Evolutionary conservation across 2,888 invertebrate genomes (phyloP).

Genomic region (Trachelus tabidus): DNA sequence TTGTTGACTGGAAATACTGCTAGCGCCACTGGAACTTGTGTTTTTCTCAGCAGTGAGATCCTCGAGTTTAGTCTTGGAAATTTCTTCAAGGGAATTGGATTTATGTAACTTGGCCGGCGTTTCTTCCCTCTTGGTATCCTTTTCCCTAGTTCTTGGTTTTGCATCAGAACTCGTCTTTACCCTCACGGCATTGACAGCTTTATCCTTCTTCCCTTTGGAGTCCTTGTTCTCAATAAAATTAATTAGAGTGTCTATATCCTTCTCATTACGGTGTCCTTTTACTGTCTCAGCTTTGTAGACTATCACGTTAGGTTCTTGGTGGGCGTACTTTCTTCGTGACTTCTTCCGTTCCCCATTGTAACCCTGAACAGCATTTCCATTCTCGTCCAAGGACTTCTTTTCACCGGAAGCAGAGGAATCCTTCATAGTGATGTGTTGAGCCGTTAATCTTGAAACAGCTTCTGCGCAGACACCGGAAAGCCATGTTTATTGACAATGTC

Average conservation of each 20-base stretch:
- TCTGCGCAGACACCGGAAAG: conserved; percentile 21
- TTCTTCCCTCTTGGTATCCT: conserved; percentile 61
- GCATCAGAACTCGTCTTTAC: conserved; percentile 60
- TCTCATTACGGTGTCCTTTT: conserved; percentile 83
- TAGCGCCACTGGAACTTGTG: conserved; percentile 56
- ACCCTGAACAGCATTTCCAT: conserved; percentile 79
- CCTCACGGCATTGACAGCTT: conserved; percentile 53
- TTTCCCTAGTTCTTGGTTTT: conserved; percentile 63
- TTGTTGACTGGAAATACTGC: conserved; percentile 59
- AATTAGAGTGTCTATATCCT: conserved; percentile 80
- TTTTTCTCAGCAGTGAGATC: conserved; percentile 72
- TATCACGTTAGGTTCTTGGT: conserved; percentile 59
- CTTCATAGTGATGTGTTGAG: conserved; percentile 46
- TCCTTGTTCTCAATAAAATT: conserved; percentile 79
- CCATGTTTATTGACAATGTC: background rate
- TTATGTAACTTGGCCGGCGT: conserved; percentile 71
- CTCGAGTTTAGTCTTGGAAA: conserved; percentile 80
- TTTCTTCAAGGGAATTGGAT: conserved; percentile 84
- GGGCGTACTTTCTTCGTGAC: conserved; percentile 53
- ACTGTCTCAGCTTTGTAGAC: conserved; percentile 71
- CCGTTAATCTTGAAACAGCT: conserved; percentile 46
- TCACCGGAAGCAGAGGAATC: conserved; percentile 52
- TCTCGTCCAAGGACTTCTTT: conserved; percentile 81
- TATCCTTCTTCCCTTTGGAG: conserved; percentile 60
- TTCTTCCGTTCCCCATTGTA: conserved; percentile 59